Percentiles rank a stretch among this genome's conserved stretches.
Evolutionary conservation across 2,797 vertebrate genomes (phyloP).

Genomic region (Hydrocynus forskahlii): DNA sequence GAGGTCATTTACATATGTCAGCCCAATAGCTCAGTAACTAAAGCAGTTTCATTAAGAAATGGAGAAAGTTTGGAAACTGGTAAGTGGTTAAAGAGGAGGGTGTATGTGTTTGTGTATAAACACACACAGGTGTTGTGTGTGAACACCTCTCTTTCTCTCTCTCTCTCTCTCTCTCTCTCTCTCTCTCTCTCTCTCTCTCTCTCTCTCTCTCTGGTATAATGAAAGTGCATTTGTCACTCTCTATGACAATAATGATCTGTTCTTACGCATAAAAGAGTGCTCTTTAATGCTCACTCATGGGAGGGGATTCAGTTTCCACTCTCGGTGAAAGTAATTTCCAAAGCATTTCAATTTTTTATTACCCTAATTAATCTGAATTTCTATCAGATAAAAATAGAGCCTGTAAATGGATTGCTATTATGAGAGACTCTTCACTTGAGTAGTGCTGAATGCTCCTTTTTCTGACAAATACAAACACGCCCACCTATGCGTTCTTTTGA

Average conservation of each 20-base stretch:
- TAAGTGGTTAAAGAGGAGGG: not conserved
- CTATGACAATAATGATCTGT: slow-evolving; percentile 50
- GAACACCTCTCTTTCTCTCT: not conserved
- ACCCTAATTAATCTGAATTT: slow-evolving; percentile 64
- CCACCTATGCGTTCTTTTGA: slow-evolving; percentile 2
- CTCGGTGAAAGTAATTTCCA: slow-evolving; percentile 63
- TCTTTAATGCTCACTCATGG: slow-evolving; percentile 65
- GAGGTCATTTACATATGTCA: too few relatives aligned
- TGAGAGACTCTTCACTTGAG: slow-evolving; percentile 3
- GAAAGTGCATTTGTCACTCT: slow-evolving; percentile 54
- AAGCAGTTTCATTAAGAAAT: not conserved
- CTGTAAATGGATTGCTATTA: slow-evolving; percentile 19
- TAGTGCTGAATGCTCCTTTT: slow-evolving; percentile 6
- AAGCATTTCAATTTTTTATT: slow-evolving; percentile 57
- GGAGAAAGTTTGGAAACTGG: not conserved
- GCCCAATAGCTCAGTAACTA: too few relatives aligned
- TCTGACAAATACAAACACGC: not conserved
- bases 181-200: slow-evolving; percentile 21
- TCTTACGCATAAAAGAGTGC: slow-evolving; percentile 45
- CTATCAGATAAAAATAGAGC: slow-evolving; percentile 62
- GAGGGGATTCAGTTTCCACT: slow-evolving; percentile 57
- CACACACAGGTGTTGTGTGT: not conserved
- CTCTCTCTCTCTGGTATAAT: slow-evolving; percentile 7
- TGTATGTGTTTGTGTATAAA: not conserved
- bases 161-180: slow-evolving; percentile 14